Evolutionary conservation across 2,113 vertebrate species (phyloP), one percentile per base, ranked within the genome.

Genomic region (Urocolius indicus): DNA sequence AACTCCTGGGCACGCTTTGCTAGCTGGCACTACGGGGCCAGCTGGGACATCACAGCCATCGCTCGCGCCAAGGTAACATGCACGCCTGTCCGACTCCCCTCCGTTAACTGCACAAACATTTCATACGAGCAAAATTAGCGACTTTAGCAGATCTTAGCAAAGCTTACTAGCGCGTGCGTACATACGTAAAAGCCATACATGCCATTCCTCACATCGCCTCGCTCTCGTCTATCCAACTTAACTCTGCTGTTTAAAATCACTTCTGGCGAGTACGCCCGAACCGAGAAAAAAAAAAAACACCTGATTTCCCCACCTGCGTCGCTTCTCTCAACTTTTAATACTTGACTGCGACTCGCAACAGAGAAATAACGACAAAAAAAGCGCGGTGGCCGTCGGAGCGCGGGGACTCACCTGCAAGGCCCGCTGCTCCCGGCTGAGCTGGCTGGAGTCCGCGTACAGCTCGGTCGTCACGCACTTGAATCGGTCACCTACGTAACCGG

Each of bases 391-490:
- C 48, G 12, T 46, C 72, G 87, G 91, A 83, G 81, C 69, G 43
- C 75, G 26, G n/a, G 17, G 65, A 94, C 99, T 99, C 99, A 99
- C 99, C 99, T 99, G 99, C 94, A 99, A 93, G 4, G 99, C 99
- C 83, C 99, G 98, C 98, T 99, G 99, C 97, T 99, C 99, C 69
- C 99, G 98, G 98, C 99, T 99, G 94, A 99, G 98, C 97, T 99
- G 99, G 98, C 99, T 99, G 95, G 99, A 99, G 97, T 99, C 99
- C 2, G 99, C 99, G 5, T 99, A 99, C 94, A 99, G 98, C 94
- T 99, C 99, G 0, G 99, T 99, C 38, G 99, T 99, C 97, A 99
- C 98, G 72, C 99, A 99, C 98, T 99, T 99, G 98, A 99, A 99
- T 84, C 99, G 99, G 96, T 99, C 99, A 85, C 99, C 99, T 97